Conservation (phyloP, 2,113 vertebrate genomes). For the Neolamprologus sp. region DNA sequence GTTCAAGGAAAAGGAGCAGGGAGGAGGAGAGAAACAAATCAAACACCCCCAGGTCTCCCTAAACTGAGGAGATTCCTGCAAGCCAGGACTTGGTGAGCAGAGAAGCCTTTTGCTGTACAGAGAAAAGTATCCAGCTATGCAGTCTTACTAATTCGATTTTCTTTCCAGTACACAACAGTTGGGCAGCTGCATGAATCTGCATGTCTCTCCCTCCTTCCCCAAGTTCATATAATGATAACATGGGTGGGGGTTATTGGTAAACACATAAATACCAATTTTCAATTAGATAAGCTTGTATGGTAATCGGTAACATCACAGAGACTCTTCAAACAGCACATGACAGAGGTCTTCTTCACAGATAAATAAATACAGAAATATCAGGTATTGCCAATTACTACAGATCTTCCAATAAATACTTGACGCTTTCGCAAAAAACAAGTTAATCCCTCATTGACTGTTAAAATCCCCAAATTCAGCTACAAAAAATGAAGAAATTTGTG, state of each 20-base stretch:
- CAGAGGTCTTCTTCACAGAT: neutral
- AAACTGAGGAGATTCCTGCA: neutral
- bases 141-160: neutral
- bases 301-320: neutral
- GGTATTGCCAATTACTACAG: neutral
- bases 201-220: neutral
- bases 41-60: constrained; percentile 29
- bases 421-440: neutral
- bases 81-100: neutral
- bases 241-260: neutral
- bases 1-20: constrained; percentile 23
- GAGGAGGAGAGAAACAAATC: constrained; percentile 6
- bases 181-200: neutral
- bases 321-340: neutral
- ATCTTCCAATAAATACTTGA: neutral
- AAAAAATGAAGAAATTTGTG: neutral
- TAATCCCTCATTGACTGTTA: neutral
- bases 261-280: neutral
- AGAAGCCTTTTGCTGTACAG: neutral
- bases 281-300: neutral
- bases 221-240: neutral
- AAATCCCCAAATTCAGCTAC: neutral
- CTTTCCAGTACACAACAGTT: neutral
- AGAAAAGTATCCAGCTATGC: neutral
- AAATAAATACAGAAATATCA: neutral